A percentile compares a stretch with the other conserved stretches of the same genome.
Evolutionary conservation across 2,888 invertebrate genomes (phyloP).

Genomic region (Papilio protenor): DNA sequence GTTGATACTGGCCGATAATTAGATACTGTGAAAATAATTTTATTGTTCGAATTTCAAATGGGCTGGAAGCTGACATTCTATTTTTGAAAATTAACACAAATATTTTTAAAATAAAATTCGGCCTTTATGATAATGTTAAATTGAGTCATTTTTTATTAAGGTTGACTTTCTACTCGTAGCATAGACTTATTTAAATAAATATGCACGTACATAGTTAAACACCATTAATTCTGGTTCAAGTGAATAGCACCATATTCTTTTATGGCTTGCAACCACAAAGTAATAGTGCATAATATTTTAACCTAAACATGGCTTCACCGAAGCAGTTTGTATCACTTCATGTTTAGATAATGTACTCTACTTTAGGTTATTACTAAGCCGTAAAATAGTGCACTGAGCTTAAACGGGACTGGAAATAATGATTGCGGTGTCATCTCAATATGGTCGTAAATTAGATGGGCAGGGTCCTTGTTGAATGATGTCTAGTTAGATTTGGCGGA

Average conservation of each 20-base stretch:
- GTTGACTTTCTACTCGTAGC: not conserved
- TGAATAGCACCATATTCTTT: constrained; percentile 18
- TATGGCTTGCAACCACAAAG: constrained; percentile 18
- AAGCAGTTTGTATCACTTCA: constrained; percentile 26
- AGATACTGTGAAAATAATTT: not conserved
- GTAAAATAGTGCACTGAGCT: constrained; percentile 1
- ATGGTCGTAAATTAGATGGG: constrained; percentile 6
- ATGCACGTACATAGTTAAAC: not conserved
- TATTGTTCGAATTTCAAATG: not conserved
- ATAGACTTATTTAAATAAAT: not conserved
- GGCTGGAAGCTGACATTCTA: not conserved
- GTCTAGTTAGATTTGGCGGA: too few species aligned
- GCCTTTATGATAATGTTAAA: too few species aligned
- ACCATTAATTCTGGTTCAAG: constrained; percentile 3
- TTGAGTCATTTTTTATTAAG: too few species aligned
- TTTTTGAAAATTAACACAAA: too few species aligned
- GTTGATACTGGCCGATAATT: constrained; percentile 1
- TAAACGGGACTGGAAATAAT: not conserved
- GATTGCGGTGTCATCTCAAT: constrained; percentile 7
- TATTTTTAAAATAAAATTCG: not conserved
- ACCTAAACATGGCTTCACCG: constrained; percentile 4
- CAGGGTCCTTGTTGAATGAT: too few species aligned
- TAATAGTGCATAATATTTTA: constrained; percentile 20
- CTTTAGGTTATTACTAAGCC: constrained; percentile 15
- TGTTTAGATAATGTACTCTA: constrained; percentile 34